Percentiles rank a stretch among this genome's conserved stretches.
Evolutionary conservation across 2,888 invertebrate species (phyloP).

Genomic region (Dynastes grantii): DNA sequence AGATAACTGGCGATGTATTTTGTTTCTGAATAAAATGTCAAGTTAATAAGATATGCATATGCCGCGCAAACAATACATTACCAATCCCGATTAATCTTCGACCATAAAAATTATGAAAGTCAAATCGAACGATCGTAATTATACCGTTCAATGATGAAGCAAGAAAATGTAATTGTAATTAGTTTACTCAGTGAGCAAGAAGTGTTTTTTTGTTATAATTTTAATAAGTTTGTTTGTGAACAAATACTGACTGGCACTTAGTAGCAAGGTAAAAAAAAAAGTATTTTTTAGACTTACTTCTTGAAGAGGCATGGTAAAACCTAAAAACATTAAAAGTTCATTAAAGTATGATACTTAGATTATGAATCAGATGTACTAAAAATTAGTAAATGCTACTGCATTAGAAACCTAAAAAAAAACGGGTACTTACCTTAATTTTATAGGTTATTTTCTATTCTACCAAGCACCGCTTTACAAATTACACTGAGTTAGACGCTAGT

Average conservation of each 20-base stretch:
- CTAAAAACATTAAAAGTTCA: slow-evolving; percentile 5
- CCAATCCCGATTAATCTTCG: neutral
- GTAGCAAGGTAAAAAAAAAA: neutral
- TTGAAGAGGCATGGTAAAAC: slow-evolving; percentile 24
- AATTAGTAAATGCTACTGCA: neutral
- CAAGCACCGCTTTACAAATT: neutral
- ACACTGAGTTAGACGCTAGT: slow-evolving; percentile 12
- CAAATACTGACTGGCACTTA: neutral
- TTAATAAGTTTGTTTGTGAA: neutral
- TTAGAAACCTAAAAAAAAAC: neutral
- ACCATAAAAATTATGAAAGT: neutral
- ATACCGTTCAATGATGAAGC: neutral
- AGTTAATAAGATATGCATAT: too few species aligned
- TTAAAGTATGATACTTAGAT: too few species aligned
- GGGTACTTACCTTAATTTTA: slow-evolving; percentile 3
- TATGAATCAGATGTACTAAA: too few species aligned
- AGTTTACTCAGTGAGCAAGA: neutral
- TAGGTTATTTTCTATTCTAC: neutral
- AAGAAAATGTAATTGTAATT: neutral
- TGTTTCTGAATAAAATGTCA: too few species aligned
- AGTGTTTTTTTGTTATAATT: neutral
- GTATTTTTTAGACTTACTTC: slow-evolving; percentile 27
- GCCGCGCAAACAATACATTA: too few species aligned
- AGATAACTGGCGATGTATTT: too few species aligned
- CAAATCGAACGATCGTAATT: neutral